Evolutionary conservation across 1,140 invertebrate species (phyloP), one percentile per base, ranked within the genome.

Genomic region (Asbolus verrucosus): DNA sequence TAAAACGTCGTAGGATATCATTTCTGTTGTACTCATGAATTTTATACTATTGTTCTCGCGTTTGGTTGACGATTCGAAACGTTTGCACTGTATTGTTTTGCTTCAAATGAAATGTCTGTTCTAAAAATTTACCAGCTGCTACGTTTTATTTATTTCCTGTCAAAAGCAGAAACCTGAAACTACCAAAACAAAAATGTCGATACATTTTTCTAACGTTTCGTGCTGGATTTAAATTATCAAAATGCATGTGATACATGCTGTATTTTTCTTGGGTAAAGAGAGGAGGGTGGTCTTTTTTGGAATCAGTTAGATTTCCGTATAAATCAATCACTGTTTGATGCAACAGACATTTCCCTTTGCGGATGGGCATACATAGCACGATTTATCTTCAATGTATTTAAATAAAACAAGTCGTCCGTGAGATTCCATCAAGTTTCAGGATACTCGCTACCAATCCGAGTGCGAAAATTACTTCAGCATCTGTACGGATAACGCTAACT

Each of bases 321-420:
- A 73, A 73, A 73, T 73, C 72, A 73, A 73, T 73, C 72, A 73
- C 61, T 21, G 62, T 21, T 67, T 41, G 30, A 59, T 50, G 65
- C 59, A 73, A 67, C 69, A 75, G 65, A 70, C 30, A 27, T 50
- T 63, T 30, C 60, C 30, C 54, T 54, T 46, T 41, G 65, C 61
- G 15, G 15, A 66, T 46, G 59, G 41, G 61, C 66, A 67, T 70
- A 69, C 39, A 65, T 54, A 6, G 46, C 46, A 30, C 60, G 65
- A 76, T 77, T 74, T 74, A 76, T 77, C 73, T 73, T 71, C 68
- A 50, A 62, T 69, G 71, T 74, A 77, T 77, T 77, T 77, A 76
- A 77, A 77, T 76, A 77, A 76, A 77, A 41, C 69, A 71, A 76
- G 73, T 76, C 75, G 75, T 69, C 72, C 69, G 76, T 78, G 75